Conservation (phyloP, 2,888 invertebrate species). For the Watsonalla binaria region DNA sequence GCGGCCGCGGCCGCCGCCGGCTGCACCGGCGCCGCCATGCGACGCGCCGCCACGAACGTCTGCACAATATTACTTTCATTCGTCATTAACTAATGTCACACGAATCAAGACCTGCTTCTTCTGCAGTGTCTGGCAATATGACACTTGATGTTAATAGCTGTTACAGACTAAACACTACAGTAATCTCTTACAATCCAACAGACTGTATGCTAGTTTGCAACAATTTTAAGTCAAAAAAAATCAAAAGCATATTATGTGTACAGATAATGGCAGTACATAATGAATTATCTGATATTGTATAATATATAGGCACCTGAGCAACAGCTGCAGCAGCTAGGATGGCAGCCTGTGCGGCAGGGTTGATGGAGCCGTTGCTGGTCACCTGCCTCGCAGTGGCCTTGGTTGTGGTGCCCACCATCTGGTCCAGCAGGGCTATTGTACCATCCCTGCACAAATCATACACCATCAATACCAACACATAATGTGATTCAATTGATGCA, state of each 20-base stretch:
- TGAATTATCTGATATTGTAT: not conserved
- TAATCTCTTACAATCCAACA: no score
- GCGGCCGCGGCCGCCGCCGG: conserved; percentile 72
- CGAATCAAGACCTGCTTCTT: not conserved
- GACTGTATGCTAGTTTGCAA: no score
- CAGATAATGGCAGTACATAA: no score
- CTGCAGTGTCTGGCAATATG: no score
- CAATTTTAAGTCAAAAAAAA: no score
- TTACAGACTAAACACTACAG: no score
- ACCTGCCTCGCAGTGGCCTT: conserved; percentile 64
- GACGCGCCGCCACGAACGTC: conserved; percentile 72
- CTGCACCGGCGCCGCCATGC: conserved; percentile 70
- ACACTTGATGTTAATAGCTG: no score
- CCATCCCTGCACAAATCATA: conserved; percentile 51
- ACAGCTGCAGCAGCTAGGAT: conserved; percentile 79
- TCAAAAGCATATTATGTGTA: no score
- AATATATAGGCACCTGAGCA: conserved; percentile 54
- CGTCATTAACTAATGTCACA: conserved; percentile 1
- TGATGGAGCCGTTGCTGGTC: conserved; percentile 53
- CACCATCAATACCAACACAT: no score
- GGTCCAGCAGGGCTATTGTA: conserved; percentile 70
- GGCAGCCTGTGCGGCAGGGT: conserved; percentile 76
- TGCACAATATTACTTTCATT: conserved; percentile 23
- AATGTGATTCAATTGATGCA: no score
- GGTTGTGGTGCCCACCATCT: conserved; percentile 76